These are phyloP conservation scores for Pampusana beccarii DNA, from an alignment of 2,113 vertebrate species.

Conservation along the genomic window DNA sequence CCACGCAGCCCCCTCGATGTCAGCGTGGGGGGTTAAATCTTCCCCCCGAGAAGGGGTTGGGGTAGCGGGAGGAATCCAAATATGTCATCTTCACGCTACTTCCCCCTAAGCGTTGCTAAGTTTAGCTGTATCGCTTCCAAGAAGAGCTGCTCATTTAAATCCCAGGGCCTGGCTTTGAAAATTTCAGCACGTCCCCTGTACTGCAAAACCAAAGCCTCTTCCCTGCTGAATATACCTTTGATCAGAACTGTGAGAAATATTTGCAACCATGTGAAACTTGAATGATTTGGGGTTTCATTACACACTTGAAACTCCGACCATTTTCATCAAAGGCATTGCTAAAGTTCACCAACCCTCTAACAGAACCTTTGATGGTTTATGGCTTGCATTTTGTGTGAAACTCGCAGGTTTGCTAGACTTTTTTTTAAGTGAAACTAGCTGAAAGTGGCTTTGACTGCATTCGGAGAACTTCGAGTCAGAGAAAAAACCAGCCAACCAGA, in stretches of 20 bases:
- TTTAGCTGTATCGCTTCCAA: slow-evolving; percentile 49
- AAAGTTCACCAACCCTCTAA: slow-evolving; percentile 63
- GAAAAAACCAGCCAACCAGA: neutral
- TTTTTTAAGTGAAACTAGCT: slow-evolving; percentile 5
- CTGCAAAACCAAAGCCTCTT: slow-evolving; percentile 69
- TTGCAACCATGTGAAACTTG: slow-evolving; percentile 73
- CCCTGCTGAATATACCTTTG: slow-evolving; percentile 72
- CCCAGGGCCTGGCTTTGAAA: slow-evolving; percentile 66
- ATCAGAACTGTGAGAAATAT: slow-evolving; percentile 72
- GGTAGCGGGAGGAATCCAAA: slow-evolving; percentile 23
- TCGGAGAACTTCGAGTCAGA: neutral
- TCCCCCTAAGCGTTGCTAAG: slow-evolving; percentile 30
- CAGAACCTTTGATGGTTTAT: slow-evolving; percentile 65
- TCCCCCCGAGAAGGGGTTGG: neutral
- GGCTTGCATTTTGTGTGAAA: slow-evolving; percentile 35
- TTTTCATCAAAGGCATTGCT: slow-evolving; percentile 70
- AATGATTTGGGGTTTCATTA: slow-evolving; percentile 73
- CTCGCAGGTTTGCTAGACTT: slow-evolving; percentile 23
- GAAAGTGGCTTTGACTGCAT: slow-evolving; percentile 26
- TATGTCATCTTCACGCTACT: neutral
- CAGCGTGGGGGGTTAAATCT: neutral
- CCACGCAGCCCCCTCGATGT: neutral
- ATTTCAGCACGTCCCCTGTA: slow-evolving; percentile 66
- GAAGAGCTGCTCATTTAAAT: slow-evolving; percentile 57
- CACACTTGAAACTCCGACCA: slow-evolving; percentile 70